Percentiles rank a stretch among this genome's conserved stretches.
These are phyloP conservation scores for Lateolabrax maculatus DNA, from an alignment of 2,797 vertebrate species.

Conservation along the genomic window DNA sequence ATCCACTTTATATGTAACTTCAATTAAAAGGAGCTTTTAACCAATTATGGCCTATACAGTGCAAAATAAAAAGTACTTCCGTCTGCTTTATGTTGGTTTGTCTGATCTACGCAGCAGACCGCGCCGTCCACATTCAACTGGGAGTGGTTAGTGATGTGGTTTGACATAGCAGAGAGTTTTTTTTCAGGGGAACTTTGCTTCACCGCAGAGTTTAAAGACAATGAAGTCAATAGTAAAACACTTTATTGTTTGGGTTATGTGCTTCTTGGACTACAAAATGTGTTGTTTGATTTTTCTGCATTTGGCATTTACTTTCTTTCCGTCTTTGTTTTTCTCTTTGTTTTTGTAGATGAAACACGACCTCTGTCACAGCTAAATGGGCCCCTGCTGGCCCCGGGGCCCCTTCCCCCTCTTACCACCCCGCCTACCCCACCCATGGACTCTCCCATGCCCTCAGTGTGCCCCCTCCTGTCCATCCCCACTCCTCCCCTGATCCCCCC, in stretches of 20 bases:
- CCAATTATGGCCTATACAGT: conserved; percentile 34
- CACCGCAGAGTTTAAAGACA: conserved; percentile 39
- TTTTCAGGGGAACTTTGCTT: conserved; percentile 22
- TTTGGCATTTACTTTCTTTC: conserved; percentile 16
- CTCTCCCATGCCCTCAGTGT: conserved; percentile 69
- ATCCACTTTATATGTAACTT: conserved; percentile 29
- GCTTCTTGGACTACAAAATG: conserved; percentile 15
- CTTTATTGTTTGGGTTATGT: conserved; percentile 32
- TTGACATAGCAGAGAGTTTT: conserved; percentile 15
- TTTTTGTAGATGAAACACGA: conserved; percentile 79
- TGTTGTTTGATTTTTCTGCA: conserved; percentile 9
- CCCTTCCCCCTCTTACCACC: conserved; percentile 70
- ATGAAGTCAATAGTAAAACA: conserved; percentile 42
- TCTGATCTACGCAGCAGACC: conserved; percentile 52
- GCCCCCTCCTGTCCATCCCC: conserved; percentile 74
- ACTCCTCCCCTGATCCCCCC: conserved; percentile 68
- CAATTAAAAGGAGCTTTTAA: conserved; percentile 63
- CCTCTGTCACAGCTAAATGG: conserved; percentile 77
- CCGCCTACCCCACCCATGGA: conserved; percentile 82
- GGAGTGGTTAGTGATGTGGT: conserved; percentile 56
- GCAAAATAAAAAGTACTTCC: conserved; percentile 52
- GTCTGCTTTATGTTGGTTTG: conserved; percentile 50
- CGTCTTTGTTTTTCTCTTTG: conserved; percentile 33
- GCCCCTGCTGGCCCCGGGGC: conserved; percentile 70
- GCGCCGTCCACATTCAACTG: conserved; percentile 9